Evolutionary conservation across 2,113 vertebrate genomes (phyloP), one percentile per base, ranked within the genome.

Genomic region (Varanus komodoensis): DNA sequence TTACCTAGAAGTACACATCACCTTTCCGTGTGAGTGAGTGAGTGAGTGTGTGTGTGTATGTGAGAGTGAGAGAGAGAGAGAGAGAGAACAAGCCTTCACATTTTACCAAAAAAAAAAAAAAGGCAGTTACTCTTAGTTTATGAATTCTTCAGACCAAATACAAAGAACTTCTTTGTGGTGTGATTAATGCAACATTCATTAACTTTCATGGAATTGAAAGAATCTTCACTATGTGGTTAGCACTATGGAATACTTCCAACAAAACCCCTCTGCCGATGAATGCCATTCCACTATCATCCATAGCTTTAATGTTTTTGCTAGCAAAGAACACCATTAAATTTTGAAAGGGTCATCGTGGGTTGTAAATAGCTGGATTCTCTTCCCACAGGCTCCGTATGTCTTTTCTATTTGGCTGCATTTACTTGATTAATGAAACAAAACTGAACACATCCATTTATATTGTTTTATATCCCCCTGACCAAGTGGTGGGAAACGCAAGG

Each of bases 301-400:
- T 50, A 8, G 69, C 44, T 82, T 68, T 87, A 87, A n/a, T 50
- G 61, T 48, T 52, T 84, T 68, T 86, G 27, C 89, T 57, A 32
- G n/a, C 32, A 80, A 74, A 57, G 9, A 89, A 27, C 32, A n/a
- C 21, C 78, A 54, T 83, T 44, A 21, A n/a, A 12, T n/a, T 87
- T 32, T 84, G 57, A 87, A 84, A 84, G 74, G 38, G 15, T 69
- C 64, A 75, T 32, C 25, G 11, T 69, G 52, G 71, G 25, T 83
- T 71, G 69, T 77, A 57, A 57, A 84, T 27, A 84, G 38, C 23
- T n/a, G 83, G 71, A 68, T 87, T 91, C 19, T 73, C 61, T 91
- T 84, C 61, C 80, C 61, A 84, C 80, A 78, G 64, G 21, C 17
- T 32, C 9, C 7, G 38, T 29, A 54, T 84, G 81, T 68, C 27